A percentile compares a stretch with the other conserved stretches of the same genome.
Conservation (phyloP, 2,888 invertebrate genomes). For the Tipula unca region DNA sequence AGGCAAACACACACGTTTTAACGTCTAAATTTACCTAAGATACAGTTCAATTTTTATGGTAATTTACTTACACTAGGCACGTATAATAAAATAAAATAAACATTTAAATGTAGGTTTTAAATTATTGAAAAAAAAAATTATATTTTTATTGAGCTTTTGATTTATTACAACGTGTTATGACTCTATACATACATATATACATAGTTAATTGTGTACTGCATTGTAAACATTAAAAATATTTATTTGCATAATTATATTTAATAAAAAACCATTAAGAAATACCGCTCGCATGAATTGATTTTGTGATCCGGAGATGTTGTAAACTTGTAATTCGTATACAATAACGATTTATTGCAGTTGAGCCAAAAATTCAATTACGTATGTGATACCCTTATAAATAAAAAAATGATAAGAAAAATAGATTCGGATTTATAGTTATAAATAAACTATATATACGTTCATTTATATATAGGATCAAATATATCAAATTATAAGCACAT, state of each 20-base stretch:
- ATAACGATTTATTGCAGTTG: background rate
- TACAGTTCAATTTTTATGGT: background rate
- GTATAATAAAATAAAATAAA: background rate
- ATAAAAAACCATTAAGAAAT: background rate
- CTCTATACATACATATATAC: background rate
- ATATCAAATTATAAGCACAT: background rate
- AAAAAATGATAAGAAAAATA: background rate
- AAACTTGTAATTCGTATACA: background rate
- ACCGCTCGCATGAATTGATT: background rate
- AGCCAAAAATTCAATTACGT: background rate
- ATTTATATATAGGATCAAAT: background rate
- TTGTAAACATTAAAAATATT: background rate
- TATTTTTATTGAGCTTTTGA: background rate
- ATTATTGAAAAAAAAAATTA: background rate
- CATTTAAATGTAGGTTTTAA: conserved; percentile 2
- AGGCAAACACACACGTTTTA: background rate
- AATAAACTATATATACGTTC: background rate
- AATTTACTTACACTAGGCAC: background rate
- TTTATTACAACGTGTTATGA: background rate
- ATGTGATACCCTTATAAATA: background rate
- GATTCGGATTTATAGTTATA: conserved; percentile 2
- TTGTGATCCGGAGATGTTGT: background rate
- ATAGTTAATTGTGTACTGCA: background rate
- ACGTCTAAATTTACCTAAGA: background rate
- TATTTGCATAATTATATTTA: background rate